Evolutionary conservation across 2,113 vertebrate species (phyloP).

Genomic region (Ctenomys sociabilis): DNA sequence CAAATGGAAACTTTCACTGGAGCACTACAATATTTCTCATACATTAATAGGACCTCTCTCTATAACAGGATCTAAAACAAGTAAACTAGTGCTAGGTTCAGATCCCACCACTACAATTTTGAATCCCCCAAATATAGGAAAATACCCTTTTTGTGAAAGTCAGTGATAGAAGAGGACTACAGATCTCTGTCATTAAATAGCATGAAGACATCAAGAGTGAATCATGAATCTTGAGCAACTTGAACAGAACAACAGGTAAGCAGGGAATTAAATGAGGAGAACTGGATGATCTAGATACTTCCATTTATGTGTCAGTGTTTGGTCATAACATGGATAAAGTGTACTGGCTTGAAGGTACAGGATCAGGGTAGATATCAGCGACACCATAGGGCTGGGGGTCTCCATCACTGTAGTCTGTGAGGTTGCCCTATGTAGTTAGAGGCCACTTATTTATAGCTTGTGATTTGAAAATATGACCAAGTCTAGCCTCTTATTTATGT

Average conservation of each 20-base stretch:
- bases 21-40: conserved; percentile 28
- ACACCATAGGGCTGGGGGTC: background rate
- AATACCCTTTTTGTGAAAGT: background rate
- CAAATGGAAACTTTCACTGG: background rate
- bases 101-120: background rate
- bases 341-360: background rate
- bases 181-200: conserved; percentile 9
- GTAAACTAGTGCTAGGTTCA: background rate
- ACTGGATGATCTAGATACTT: background rate
- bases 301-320: background rate
- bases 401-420: background rate
- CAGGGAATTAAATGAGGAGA: background rate
- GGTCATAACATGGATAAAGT: background rate
- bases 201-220: background rate
- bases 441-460: background rate
- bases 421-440: background rate
- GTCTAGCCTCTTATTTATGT: background rate
- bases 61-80: background rate
- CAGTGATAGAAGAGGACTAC: background rate
- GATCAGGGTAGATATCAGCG: background rate
- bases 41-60: background rate
- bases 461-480: conserved; percentile 40
- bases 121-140: background rate
- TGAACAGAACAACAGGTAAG: conserved; percentile 35
- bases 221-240: background rate